A percentile compares a stretch with the other conserved stretches of the same genome.
phyloP scores from a whole-genome alignment of 2,888 invertebrate genomes.

The Noctua janthina region DNA sequence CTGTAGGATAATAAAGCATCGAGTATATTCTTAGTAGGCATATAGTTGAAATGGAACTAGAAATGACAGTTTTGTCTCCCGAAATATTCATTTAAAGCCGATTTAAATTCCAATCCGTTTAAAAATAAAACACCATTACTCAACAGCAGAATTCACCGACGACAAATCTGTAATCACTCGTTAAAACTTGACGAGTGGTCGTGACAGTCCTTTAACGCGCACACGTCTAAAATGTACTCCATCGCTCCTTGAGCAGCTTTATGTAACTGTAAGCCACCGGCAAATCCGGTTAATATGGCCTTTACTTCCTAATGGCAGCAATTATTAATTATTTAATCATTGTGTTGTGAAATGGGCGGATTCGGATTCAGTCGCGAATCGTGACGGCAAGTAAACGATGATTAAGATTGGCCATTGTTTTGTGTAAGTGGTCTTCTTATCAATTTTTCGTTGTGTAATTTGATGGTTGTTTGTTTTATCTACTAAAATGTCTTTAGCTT shows the following conservation, averaged over 20 bases:
- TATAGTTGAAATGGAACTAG: neutral
- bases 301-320: conserved; percentile 79
- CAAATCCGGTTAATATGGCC: conserved; percentile 75
- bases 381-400: conserved; percentile 71
- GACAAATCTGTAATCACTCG: conserved; percentile 45
- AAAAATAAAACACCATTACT: conserved; percentile 43
- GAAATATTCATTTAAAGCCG: neutral
- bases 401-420: conserved; percentile 68
- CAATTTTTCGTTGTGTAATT: conserved; percentile 53
- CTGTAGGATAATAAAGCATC: neutral
- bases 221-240: conserved; percentile 55
- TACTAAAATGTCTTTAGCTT: too few relatives aligned
- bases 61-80: neutral
- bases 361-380: conserved; percentile 73
- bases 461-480: too few relatives aligned
- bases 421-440: conserved; percentile 54
- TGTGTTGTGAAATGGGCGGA: conserved; percentile 77
- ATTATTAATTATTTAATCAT: conserved; percentile 81
- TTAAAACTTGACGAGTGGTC: conserved; percentile 57
- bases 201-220: conserved; percentile 56
- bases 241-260: conserved; percentile 63
- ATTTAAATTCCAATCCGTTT: neutral
- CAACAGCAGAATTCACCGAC: conserved; percentile 32
- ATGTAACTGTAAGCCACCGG: conserved; percentile 70
- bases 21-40: neutral